Evolutionary conservation across 2,888 invertebrate genomes (phyloP), one percentile per base, ranked within the genome.

Genomic region (Tetanocera ferruginea): DNA sequence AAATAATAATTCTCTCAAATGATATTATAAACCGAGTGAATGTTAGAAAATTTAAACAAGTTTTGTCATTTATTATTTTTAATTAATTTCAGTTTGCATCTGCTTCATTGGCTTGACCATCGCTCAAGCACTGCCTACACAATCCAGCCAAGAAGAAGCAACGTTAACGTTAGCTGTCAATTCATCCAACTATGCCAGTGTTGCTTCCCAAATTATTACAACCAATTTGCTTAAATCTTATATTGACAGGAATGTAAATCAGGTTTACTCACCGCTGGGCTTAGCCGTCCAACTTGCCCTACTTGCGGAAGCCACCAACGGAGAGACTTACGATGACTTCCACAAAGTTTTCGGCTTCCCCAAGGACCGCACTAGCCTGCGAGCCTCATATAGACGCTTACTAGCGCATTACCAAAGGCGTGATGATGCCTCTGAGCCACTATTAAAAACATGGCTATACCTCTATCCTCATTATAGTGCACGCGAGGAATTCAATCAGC

Each of bases 381-480:
- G 89, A 85, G 79, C 82, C 2, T 85, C 86, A 3, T 89, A 87
- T 51, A 83, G 84, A 62, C 77, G 81, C 2, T 83, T 89, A 25
- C 72, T 89, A 64, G 79, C 82, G 17, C 83, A 83, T 80, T 88
- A 88, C 60, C 84, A 87, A 79, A 83, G 84, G 49, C 83, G 80
- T 0, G 83, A 84, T 3, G 81, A 82, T 2, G 80, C 82, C 8
- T 79, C 43, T 4, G 77, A 85, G 78, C 93, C 93, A 0, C 92
- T 93, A 81, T 89, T 94, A 80, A 93, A 93, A 85, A 93, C 93
- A 83, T 94, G 92, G 90, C 92, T 94, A 83, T 94, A 94, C 83
- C 91, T 94, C 6, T 94, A 93, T 86, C 92, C 92, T 83, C 93
- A 93, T 83, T 92, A 92, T 84, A 92, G 92, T 0, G 92, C 92